These are phyloP conservation scores for Dermatemys mawii DNA, from an alignment of 2,113 vertebrate species.

Conservation along the genomic window DNA sequence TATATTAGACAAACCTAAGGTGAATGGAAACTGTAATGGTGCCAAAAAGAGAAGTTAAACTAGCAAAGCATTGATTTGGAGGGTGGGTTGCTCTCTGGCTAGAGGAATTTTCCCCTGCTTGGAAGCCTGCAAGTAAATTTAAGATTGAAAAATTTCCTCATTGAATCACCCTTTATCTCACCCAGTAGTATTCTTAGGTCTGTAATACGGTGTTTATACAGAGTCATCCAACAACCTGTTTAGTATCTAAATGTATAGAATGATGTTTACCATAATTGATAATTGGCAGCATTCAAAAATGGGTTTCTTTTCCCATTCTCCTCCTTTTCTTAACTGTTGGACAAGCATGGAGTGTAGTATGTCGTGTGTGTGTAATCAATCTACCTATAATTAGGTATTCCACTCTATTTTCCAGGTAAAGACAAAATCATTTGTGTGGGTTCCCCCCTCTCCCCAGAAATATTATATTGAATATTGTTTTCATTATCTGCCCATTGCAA, in stretches of 20 bases:
- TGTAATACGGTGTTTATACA: fast-evolving
- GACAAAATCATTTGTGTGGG: fast-evolving
- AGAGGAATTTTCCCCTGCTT: not conserved
- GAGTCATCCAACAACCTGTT: not conserved
- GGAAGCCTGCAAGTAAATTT: fast-evolving
- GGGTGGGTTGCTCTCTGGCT: not conserved
- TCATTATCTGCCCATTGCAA: not conserved
- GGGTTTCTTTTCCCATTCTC: not conserved
- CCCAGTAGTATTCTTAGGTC: fast-evolving
- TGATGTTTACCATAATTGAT: fast-evolving
- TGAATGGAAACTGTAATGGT: not conserved
- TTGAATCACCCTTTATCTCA: not conserved
- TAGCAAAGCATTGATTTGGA: fast-evolving
- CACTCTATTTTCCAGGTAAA: not conserved
- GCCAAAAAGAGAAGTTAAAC: not conserved
- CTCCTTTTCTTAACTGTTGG: fast-evolving
- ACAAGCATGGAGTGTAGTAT: fast-evolving
- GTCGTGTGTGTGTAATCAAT: fast-evolving
- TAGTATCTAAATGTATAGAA: fast-evolving
- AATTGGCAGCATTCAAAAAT: fast-evolving
- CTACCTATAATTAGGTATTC: fast-evolving
- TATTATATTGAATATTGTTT: not conserved
- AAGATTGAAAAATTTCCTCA: not conserved
- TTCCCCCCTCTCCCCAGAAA: not conserved
- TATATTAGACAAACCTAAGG: fast-evolving